Evolutionary conservation across 2,113 vertebrate genomes (phyloP).

Genomic region (Cephalopholis sonnerati): DNA sequence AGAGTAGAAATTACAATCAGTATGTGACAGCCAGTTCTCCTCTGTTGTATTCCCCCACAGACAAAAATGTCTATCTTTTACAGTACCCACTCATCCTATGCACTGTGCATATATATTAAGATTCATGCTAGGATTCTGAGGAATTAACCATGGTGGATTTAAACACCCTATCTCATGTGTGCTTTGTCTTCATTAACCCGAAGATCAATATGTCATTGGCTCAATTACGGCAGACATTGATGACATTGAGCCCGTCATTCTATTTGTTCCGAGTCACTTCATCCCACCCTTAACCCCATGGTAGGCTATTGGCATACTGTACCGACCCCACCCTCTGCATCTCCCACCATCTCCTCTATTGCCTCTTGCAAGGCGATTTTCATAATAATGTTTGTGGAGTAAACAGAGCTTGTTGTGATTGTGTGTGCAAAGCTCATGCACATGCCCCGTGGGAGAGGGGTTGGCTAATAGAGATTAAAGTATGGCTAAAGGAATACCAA

Average conservation of each 20-base stretch:
- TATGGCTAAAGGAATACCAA: constrained; percentile 35
- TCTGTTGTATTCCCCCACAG: constrained; percentile 2
- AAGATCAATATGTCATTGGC: constrained; percentile 80
- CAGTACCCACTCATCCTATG: constrained; percentile 27
- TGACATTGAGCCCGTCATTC: constrained; percentile 73
- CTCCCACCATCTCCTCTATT: constrained; percentile 24
- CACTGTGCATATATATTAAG: constrained; percentile 43
- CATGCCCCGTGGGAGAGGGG: constrained; percentile 26
- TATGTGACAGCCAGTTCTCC: constrained; percentile 15
- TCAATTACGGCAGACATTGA: constrained; percentile 77
- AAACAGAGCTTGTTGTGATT: constrained; percentile 64
- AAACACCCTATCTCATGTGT: constrained; percentile 60
- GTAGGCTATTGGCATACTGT: constrained; percentile 10
- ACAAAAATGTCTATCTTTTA: constrained; percentile 38
- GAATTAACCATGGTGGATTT: constrained; percentile 68
- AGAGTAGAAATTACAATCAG: constrained; percentile 9
- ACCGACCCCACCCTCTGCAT: constrained; percentile 2
- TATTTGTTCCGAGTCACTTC: constrained; percentile 78
- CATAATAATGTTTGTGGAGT: constrained; percentile 66
- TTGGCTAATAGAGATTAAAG: constrained; percentile 61
- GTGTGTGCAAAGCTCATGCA: constrained; percentile 44
- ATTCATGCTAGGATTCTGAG: constrained; percentile 56
- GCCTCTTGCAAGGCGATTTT: constrained; percentile 55
- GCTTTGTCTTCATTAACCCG: constrained; percentile 83
- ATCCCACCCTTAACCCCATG: constrained; percentile 55